phyloP scores from a whole-genome alignment of 1,140 invertebrate genomes.

The Nymphalis io region DNA sequence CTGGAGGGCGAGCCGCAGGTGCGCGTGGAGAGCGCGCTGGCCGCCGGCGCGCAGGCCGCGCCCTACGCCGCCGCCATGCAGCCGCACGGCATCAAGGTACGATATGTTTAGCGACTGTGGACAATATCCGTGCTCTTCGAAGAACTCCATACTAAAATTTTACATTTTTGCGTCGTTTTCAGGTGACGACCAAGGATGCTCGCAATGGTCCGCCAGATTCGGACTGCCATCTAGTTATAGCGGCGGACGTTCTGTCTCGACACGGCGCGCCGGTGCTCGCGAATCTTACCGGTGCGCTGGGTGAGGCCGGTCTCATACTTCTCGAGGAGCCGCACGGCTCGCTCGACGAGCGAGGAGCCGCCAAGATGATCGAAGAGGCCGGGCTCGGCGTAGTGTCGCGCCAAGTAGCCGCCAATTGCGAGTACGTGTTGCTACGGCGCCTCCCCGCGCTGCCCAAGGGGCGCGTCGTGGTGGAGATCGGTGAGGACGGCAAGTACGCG shows the following conservation, averaged over 20 bases:
- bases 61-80: constrained; percentile 77
- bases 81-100: constrained; percentile 81
- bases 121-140: neutral
- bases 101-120: no score
- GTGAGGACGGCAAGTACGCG: constrained; percentile 85
- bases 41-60: constrained; percentile 75
- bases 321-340: constrained; percentile 85
- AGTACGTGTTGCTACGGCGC: constrained; percentile 83
- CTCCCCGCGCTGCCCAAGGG: constrained; percentile 56
- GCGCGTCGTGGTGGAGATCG: constrained; percentile 82
- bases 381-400: constrained; percentile 81
- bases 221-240: constrained; percentile 85
- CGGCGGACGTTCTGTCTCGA: constrained; percentile 82
- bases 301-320: constrained; percentile 88
- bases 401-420: constrained; percentile 81
- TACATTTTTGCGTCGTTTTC: neutral
- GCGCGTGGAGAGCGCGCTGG: constrained; percentile 82
- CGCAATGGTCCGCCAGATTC: constrained; percentile 81
- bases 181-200: constrained; percentile 78
- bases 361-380: constrained; percentile 61
- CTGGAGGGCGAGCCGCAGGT: constrained; percentile 86
- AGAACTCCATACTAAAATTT: neutral
- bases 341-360: constrained; percentile 74
- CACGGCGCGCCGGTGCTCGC: constrained; percentile 79
- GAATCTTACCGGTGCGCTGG: constrained; percentile 84